Percentiles rank a stretch among this genome's conserved stretches.
Evolutionary conservation across 2,797 vertebrate genomes (phyloP).

Genomic region (Labroides dimidiatus): DNA sequence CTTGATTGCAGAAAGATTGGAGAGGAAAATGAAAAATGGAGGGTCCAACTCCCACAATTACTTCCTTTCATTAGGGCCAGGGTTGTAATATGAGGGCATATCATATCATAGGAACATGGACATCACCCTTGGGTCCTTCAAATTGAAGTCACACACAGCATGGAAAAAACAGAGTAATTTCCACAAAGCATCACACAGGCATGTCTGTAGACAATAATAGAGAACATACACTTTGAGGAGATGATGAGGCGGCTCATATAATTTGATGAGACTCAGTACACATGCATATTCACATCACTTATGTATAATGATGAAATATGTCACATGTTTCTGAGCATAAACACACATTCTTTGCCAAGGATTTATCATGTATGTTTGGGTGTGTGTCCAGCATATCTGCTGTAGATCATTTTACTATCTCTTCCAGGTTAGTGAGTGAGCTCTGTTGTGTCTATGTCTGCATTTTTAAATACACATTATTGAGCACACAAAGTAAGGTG

Average conservation of each 20-base stretch:
- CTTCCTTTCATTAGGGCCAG: conserved; percentile 66
- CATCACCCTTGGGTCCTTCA: conserved; percentile 30
- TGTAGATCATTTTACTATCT: conserved; percentile 21
- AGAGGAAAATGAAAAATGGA: conserved; percentile 76
- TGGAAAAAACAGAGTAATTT: conserved; percentile 16
- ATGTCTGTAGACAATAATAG: conserved; percentile 4
- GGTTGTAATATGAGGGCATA: conserved; percentile 63
- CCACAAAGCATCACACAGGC: background rate
- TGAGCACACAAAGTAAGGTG: background rate
- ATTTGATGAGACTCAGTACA: conserved; percentile 1
- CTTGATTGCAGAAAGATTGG: conserved; percentile 75
- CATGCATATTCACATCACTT: background rate
- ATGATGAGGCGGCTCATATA: background rate
- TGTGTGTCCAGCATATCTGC: conserved; percentile 2
- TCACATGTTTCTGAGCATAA: background rate
- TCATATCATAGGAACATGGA: conserved; percentile 1
- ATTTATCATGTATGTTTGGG: no score
- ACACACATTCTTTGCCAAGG: background rate
- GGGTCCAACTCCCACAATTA: conserved; percentile 66
- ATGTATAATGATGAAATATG: background rate
- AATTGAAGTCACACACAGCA: conserved; percentile 33
- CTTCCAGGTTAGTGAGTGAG: conserved; percentile 9
- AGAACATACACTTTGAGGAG: conserved; percentile 4
- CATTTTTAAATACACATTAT: background rate
- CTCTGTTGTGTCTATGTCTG: background rate